phyloP scores from a whole-genome alignment of 92 coral and sea anemone species.

The Siderastrea radians region DNA sequence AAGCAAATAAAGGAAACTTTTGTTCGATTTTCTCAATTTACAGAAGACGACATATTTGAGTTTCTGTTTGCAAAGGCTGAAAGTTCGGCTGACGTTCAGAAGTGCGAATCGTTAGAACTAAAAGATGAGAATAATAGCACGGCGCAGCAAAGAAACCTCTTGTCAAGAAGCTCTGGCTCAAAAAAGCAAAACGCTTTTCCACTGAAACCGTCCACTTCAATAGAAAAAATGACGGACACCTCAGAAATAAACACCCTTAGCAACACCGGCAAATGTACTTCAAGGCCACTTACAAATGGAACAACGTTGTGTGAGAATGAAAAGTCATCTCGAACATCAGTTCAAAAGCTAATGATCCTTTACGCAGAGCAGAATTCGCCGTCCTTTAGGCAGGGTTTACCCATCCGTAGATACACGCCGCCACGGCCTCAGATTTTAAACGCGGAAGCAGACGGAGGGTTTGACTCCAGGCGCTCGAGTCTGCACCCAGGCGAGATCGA shows the following conservation, averaged over 20 bases:
- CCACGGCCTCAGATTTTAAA: constrained; percentile 55
- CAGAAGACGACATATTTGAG: constrained; percentile 66
- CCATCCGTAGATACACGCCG: constrained; percentile 62
- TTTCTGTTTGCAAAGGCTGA: constrained; percentile 83
- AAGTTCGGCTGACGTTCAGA: constrained; percentile 15
- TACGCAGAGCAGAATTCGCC: constrained; percentile 78
- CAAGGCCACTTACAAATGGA: background rate
- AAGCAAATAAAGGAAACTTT: constrained; percentile 19
- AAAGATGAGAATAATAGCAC: background rate
- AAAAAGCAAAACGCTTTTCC: constrained; percentile 4
- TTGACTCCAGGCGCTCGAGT: constrained; percentile 14
- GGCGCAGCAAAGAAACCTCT: background rate
- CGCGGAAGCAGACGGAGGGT: background rate
- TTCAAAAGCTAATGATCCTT: constrained; percentile 71
- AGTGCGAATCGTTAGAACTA: constrained; percentile 15
- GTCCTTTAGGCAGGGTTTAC: constrained; percentile 80
- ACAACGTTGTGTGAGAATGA: background rate
- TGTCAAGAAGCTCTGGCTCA: background rate
- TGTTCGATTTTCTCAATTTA: constrained; percentile 25
- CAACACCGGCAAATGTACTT: background rate
- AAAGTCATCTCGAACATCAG: constrained; percentile 50
- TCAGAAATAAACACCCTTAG: background rate
- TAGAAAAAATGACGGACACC: background rate
- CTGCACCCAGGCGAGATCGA: constrained; percentile 22
- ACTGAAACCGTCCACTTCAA: background rate